Percentiles rank a stretch among this genome's conserved stretches.
Conservation (phyloP, 1,140 invertebrate genomes). For the Araneus ventricosus region DNA sequence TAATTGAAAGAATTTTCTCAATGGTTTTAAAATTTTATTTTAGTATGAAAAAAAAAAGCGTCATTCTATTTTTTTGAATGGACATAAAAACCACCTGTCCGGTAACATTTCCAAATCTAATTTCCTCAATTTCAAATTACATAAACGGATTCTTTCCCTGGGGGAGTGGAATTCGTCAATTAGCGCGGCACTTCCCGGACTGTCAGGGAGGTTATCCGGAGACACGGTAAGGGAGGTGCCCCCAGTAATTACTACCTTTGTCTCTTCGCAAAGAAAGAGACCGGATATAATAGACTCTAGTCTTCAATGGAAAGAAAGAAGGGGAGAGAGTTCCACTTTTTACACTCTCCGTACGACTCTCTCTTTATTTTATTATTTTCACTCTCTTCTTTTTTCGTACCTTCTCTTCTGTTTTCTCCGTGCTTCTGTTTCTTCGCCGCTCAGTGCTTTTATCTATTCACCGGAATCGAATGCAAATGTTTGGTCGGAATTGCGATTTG, state of each 20-base stretch:
- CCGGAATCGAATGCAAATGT: constrained; percentile 66
- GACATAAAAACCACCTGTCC: constrained; percentile 13
- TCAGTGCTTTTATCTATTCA: constrained; percentile 37
- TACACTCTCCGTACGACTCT: neutral
- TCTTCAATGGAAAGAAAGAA: constrained; percentile 47
- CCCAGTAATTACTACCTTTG: constrained; percentile 73
- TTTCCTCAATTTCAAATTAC: constrained; percentile 42
- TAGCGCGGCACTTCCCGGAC: constrained; percentile 53
- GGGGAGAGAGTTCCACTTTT: constrained; percentile 47
- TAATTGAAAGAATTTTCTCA: neutral
- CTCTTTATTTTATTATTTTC: neutral
- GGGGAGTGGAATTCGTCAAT: constrained; percentile 61
- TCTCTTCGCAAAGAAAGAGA: constrained; percentile 56
- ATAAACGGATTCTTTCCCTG: constrained; percentile 53
- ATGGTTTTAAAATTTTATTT: neutral
- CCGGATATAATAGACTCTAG: constrained; percentile 59
- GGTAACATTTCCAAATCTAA: constrained; percentile 19
- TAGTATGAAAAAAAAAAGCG: neutral
- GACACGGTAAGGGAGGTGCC: constrained; percentile 68
- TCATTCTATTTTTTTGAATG: neutral
- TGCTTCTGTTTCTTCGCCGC: neutral
- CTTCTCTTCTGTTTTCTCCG: neutral
- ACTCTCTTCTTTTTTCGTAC: neutral
- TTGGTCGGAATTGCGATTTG: constrained; percentile 64
- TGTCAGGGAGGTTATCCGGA: constrained; percentile 70